Base-by-base conservation (phyloP, 2,888 invertebrate genomes). In the Cephus rjabovi region DNA sequence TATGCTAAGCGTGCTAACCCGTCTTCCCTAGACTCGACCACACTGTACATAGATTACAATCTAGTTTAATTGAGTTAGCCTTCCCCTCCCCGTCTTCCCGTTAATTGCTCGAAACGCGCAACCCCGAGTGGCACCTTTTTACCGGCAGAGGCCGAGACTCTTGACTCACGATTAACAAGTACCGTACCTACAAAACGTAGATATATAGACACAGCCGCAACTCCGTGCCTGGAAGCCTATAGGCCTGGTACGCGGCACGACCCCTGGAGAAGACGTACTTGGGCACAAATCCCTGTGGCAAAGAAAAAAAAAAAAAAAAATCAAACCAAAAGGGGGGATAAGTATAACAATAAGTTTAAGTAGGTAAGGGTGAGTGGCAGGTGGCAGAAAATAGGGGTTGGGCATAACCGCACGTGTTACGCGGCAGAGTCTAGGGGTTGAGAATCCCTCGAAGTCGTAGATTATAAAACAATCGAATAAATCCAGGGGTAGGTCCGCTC, bases 1-100 rank as follows among this genome's bases (percentile, higher is more conserved):
- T 89, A 90, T 88, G 89, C 89, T 88, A 89, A 90, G 87, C 88
- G 86, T 81, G 85, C 83, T 87, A 88, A 90, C 88, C 86, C 87
- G 84, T 85, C 86, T 86, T 86, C 83, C 86, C 84, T 79, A 84
- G 82, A 85, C 82, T 82, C 83, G 79, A 84, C 85, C 86, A 80
- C 85, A 86, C 80, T 81, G 83, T 80, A 76, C 87, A 83, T 88
- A 88, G 88, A 90, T 90, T 89, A 90, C 87, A 88, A 89, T 89
- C 84, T 86, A 88, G 84, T 88, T 90, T 87, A 89, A 90, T 90
- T 87, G 89, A 89, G 87, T 87, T 84, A 84, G 83, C 70, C 83
- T 56, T 9, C 4, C 56, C 56, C 4, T 23, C 56, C 56, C 56
- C 56, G 23, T 56, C 56, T 56, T 56, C 2, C 77, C 81, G 85